These are phyloP conservation scores for Chiloscyllium plagiosum DNA, from an alignment of 2,113 vertebrate species.

Conservation along the genomic window DNA sequence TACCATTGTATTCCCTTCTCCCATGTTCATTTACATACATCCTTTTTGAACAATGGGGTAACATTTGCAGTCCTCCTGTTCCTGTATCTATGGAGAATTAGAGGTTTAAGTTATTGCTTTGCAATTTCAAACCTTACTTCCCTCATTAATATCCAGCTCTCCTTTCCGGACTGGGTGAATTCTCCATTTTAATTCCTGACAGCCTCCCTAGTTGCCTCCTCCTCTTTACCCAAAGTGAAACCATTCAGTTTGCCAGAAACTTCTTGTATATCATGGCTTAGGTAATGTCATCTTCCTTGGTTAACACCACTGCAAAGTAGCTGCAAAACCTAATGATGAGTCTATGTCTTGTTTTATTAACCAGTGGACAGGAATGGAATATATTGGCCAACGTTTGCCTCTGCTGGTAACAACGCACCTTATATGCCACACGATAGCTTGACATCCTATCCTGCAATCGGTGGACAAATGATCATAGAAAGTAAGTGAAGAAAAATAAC, in stretches of 20 bases:
- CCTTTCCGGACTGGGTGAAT: neutral
- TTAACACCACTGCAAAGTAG: neutral
- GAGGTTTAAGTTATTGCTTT: neutral
- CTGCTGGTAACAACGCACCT: slow-evolving; percentile 64
- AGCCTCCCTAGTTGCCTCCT: neutral
- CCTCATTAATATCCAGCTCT: neutral
- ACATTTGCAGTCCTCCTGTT: neutral
- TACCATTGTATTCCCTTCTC: neutral
- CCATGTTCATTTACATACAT: neutral
- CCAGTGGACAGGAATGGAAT: slow-evolving; percentile 72
- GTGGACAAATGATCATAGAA: slow-evolving; percentile 62
- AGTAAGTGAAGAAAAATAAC: slow-evolving; percentile 49
- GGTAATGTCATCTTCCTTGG: neutral
- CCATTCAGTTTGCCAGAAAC: neutral
- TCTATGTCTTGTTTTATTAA: neutral
- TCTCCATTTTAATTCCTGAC: neutral
- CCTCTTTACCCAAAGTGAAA: neutral
- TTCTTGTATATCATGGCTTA: neutral
- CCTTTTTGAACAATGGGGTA: neutral
- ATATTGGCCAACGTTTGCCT: slow-evolving; percentile 70
- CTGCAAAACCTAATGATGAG: neutral
- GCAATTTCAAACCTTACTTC: neutral
- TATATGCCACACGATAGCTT: slow-evolving; percentile 45
- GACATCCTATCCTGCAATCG: slow-evolving; percentile 70
- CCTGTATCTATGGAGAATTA: neutral